Percentiles rank a stretch among this genome's conserved stretches.
Conservation (phyloP, 1,140 invertebrate species). For the Micrasema longulum region DNA sequence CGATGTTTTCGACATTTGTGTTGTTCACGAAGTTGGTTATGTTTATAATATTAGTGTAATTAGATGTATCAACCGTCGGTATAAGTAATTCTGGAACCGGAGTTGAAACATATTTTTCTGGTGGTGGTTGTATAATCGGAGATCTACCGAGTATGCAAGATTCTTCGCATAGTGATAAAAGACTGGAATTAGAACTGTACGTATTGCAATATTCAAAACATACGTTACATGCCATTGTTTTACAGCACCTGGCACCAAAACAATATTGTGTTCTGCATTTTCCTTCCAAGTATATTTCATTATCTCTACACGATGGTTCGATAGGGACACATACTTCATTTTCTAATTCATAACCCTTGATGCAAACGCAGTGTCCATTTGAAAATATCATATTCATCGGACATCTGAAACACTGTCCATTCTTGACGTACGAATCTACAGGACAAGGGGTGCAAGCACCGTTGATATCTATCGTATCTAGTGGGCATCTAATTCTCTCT, state of each 20-base stretch:
- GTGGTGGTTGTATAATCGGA: neutral
- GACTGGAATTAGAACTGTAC: neutral
- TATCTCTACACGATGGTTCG: neutral
- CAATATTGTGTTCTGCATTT: neutral
- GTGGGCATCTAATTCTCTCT: neutral
- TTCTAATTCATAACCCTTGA: neutral
- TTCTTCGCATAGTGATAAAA: neutral
- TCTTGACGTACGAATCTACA: neutral
- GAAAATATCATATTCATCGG: neutral
- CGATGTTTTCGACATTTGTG: slow-evolving; percentile 9
- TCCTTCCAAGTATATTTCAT: neutral
- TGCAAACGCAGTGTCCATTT: neutral
- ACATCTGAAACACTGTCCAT: slow-evolving; percentile 5
- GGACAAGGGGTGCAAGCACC: slow-evolving; percentile 4
- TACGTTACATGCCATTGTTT: neutral
- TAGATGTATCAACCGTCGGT: neutral
- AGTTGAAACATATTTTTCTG: neutral
- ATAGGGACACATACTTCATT: neutral
- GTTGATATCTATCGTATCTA: neutral
- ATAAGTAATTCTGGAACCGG: neutral
- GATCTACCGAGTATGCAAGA: neutral
- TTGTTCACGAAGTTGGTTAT: slow-evolving; percentile 16
- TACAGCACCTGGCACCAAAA: neutral
- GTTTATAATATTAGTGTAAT: slow-evolving; percentile 15
- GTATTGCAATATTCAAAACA: neutral